These are phyloP conservation scores for Marasmarcha lunaedactyla DNA, from an alignment of 2,888 invertebrate species.

Conservation along the genomic window DNA sequence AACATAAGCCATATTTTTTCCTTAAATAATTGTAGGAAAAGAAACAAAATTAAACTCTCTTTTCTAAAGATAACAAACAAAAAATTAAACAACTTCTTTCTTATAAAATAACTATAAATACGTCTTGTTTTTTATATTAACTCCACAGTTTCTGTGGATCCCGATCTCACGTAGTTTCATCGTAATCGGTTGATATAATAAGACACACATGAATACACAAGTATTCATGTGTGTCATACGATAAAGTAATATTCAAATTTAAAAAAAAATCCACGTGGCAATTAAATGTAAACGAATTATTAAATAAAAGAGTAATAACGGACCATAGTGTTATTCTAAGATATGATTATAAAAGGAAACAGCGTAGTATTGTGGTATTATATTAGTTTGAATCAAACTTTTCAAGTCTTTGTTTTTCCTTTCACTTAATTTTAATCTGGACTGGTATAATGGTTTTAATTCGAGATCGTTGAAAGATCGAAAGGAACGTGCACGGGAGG, in stretches of 20 bases:
- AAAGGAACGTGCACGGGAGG: conserved; percentile 10
- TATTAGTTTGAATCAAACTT: conserved; percentile 12
- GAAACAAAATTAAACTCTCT: conserved; percentile 2
- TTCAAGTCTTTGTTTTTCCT: conserved; percentile 13
- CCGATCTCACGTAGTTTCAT: too few species aligned
- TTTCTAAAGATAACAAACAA: too few species aligned
- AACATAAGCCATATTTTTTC: background rate
- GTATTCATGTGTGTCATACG: too few species aligned
- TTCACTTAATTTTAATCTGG: conserved; percentile 14
- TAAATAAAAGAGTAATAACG: background rate
- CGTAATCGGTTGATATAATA: too few species aligned
- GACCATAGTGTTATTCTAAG: conserved; percentile 5
- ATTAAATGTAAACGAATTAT: background rate
- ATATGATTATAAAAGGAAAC: conserved; percentile 10
- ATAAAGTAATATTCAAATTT: background rate
- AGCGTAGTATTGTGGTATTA: conserved; percentile 10
- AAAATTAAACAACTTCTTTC: too few species aligned
- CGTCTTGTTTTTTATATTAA: too few species aligned
- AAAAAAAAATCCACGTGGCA: background rate
- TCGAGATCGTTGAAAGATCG: conserved; percentile 10
- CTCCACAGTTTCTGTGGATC: too few species aligned
- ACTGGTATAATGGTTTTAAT: conserved; percentile 12
- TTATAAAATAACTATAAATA: too few species aligned
- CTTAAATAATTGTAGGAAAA: background rate
- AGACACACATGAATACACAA: too few species aligned